Conservation (phyloP, 2,113 vertebrate genomes). For the Planiliza haematocheilus region DNA sequence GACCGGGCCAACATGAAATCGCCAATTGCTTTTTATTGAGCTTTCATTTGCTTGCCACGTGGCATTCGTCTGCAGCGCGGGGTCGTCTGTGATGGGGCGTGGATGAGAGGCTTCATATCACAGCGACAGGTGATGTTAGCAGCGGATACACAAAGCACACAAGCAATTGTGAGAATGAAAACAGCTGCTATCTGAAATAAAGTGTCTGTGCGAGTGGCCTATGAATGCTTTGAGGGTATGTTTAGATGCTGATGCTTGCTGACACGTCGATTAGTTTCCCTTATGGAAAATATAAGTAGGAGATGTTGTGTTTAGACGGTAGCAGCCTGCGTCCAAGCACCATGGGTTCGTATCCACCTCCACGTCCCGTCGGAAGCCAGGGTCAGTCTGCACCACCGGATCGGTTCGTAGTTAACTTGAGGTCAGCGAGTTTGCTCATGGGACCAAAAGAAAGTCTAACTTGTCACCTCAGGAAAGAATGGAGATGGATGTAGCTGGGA, state of each 20-base stretch:
- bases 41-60: too few relatives aligned
- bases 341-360: not conserved
- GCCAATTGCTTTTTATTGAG: too few relatives aligned
- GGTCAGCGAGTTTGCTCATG: not conserved
- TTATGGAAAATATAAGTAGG: not conserved
- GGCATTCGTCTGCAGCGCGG: too few relatives aligned
- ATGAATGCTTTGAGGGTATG: not conserved
- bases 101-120: too few relatives aligned
- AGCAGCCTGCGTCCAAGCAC: not conserved
- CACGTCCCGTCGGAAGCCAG: slow-evolving; percentile 2
- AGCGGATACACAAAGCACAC: too few relatives aligned
- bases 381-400: not conserved
- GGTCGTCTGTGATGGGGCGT: too few relatives aligned
- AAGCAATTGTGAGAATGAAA: too few relatives aligned
- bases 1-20: too few relatives aligned
- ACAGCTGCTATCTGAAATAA: too few relatives aligned
- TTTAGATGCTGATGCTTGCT: not conserved
- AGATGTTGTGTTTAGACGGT: not conserved
- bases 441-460: not conserved
- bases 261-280: not conserved
- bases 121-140: too few relatives aligned
- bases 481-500: not conserved
- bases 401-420: not conserved
- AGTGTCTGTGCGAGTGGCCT: too few relatives aligned
- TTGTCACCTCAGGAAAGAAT: not conserved